These are phyloP conservation scores for Apodemia zela DNA, from an alignment of 2,888 invertebrate species.

Conservation along the genomic window DNA sequence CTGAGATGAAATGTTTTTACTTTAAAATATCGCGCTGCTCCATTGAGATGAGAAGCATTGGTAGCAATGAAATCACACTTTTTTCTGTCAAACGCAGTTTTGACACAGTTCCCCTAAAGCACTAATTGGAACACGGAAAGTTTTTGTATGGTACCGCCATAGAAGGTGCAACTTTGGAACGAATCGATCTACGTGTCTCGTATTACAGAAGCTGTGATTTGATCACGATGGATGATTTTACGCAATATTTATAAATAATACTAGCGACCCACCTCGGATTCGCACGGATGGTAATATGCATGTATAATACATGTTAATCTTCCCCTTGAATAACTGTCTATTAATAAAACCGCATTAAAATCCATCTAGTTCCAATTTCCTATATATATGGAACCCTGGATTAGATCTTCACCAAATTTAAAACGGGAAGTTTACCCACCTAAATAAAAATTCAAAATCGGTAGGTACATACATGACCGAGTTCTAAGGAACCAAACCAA, in stretches of 20 bases:
- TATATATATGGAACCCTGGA: too few relatives aligned
- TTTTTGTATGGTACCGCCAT: conserved; percentile 54
- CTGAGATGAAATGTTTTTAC: not conserved
- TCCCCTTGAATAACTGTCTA: too few relatives aligned
- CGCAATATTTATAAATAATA: conserved; percentile 33
- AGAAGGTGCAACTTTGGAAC: conserved; percentile 58
- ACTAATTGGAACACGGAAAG: conserved; percentile 46
- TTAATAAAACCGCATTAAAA: too few relatives aligned
- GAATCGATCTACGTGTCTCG: conserved; percentile 69
- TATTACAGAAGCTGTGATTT: conserved; percentile 61
- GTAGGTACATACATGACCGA: too few relatives aligned
- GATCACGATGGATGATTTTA: conserved; percentile 38
- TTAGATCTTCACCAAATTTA: too few relatives aligned
- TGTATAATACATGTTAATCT: too few relatives aligned
- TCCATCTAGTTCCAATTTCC: not conserved
- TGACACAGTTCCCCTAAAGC: conserved; percentile 37
- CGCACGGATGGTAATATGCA: too few relatives aligned
- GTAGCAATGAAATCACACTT: conserved; percentile 25
- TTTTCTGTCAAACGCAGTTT: conserved; percentile 37
- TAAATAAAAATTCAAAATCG: too few relatives aligned
- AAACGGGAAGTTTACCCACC: too few relatives aligned
- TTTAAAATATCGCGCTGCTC: not conserved
- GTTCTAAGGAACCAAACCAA: too few relatives aligned
- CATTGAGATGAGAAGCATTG: conserved; percentile 10
- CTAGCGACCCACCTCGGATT: too few relatives aligned